A percentile compares a stretch with the other conserved stretches of the same genome.
Evolutionary conservation across 2,797 vertebrate species (phyloP).

Genomic region (Alauda arvensis): DNA sequence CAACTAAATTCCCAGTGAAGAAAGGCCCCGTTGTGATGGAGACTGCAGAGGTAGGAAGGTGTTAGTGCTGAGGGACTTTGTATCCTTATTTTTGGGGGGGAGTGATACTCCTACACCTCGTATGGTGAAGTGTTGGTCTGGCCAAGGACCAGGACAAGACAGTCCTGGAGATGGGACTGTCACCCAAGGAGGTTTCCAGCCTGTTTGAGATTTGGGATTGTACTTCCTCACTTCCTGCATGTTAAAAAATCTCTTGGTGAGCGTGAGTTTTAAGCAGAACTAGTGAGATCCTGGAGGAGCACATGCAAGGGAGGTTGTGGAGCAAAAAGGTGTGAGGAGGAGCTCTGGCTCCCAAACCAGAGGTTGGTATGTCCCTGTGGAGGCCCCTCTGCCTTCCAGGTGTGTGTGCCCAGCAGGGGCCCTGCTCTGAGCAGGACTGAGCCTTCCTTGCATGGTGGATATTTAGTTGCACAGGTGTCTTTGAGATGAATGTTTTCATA

Average conservation of each 20-base stretch:
- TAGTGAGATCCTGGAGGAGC: background rate
- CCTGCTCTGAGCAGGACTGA: background rate
- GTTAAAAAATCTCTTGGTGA: background rate
- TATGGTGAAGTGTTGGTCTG: background rate
- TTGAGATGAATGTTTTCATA: background rate
- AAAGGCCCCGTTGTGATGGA: background rate
- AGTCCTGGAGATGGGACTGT: background rate
- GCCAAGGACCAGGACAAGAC: background rate
- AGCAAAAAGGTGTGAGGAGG: background rate
- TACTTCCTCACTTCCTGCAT: background rate
- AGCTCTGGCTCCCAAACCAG: background rate
- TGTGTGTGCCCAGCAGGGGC: background rate
- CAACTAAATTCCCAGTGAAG: background rate
- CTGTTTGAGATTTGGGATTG: background rate
- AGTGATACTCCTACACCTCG: background rate
- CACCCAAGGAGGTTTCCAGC: background rate
- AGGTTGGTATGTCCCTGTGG: background rate
- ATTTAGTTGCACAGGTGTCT: background rate
- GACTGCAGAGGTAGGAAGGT: constrained; percentile 4
- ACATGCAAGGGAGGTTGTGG: background rate
- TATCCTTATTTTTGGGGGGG: background rate
- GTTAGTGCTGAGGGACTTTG: background rate
- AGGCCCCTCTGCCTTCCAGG: background rate
- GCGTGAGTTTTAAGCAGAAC: background rate
- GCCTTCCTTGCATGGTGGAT: background rate